Conservation (phyloP, 2,888 invertebrate species). For the Mechanitis messenoides region DNA sequence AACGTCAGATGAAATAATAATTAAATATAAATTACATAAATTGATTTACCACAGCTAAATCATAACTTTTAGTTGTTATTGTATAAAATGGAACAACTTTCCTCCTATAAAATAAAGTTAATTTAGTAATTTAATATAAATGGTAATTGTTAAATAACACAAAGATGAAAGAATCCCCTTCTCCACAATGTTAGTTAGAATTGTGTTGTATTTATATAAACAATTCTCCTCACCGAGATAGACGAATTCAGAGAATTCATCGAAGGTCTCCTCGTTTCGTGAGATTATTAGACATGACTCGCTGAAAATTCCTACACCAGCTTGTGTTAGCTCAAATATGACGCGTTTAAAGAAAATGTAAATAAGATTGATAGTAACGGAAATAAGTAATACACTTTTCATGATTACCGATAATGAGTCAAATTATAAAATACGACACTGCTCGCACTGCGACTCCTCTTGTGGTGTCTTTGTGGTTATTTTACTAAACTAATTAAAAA, state of each 20-base stretch:
- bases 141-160: neutral
- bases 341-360: neutral
- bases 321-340: neutral
- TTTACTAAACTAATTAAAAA: no score
- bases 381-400: no score
- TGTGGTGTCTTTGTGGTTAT: no score
- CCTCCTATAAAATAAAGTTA: neutral
- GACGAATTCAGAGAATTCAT: slow-evolving; percentile 24
- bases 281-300: slow-evolving; percentile 22
- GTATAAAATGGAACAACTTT: neutral
- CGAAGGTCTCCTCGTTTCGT: slow-evolving; percentile 20
- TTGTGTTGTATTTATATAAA: slow-evolving; percentile 25
- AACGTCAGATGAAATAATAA: no score
- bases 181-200: slow-evolving; percentile 9
- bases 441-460: no score
- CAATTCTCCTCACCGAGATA: slow-evolving; percentile 14
- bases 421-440: no score
- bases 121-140: neutral
- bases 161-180: slow-evolving; percentile 13
- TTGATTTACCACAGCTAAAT: no score
- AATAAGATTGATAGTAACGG: neutral
- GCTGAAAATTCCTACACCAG: slow-evolving; percentile 17
- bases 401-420: no score
- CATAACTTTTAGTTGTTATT: no score
- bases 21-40: no score